A percentile compares a stretch with the other conserved stretches of the same genome.
These are phyloP conservation scores for Neria commutata DNA, from an alignment of 2,888 invertebrate genomes.

Conservation along the genomic window DNA sequence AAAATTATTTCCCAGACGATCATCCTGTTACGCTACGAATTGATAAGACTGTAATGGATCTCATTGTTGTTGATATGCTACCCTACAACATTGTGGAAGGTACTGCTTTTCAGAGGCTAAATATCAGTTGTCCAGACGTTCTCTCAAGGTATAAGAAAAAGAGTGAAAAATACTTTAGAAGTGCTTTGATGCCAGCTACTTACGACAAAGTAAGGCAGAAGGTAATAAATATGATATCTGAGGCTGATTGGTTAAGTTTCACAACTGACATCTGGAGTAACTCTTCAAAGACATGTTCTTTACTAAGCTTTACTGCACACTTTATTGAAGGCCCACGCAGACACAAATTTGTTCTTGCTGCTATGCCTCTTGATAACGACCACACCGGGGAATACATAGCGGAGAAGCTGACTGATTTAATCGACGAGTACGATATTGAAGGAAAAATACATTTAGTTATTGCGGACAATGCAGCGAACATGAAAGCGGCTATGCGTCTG, in stretches of 20 bases:
- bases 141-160: neutral
- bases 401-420: neutral
- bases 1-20: neutral
- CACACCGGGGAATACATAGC: neutral
- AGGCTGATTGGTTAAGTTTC: conserved; percentile 4
- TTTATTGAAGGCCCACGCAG: neutral
- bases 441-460: conserved; percentile 43
- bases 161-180: conserved; percentile 1
- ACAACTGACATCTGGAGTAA: conserved; percentile 9
- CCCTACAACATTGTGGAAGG: neutral
- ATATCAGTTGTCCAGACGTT: neutral
- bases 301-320: neutral
- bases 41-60: neutral
- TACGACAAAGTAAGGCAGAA: conserved; percentile 6
- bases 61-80: neutral
- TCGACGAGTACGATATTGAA: neutral
- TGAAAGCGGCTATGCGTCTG: neutral
- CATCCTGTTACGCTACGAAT: neutral
- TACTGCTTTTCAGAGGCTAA: neutral
- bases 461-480: conserved; percentile 28
- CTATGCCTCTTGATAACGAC: neutral
- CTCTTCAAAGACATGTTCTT: conserved; percentile 1
- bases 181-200: conserved; percentile 4
- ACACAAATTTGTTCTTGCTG: neutral
- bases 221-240: neutral